These are phyloP conservation scores for Drosophila equinoxialis DNA, from an alignment of 1,140 invertebrate genomes.

Conservation along the genomic window DNA sequence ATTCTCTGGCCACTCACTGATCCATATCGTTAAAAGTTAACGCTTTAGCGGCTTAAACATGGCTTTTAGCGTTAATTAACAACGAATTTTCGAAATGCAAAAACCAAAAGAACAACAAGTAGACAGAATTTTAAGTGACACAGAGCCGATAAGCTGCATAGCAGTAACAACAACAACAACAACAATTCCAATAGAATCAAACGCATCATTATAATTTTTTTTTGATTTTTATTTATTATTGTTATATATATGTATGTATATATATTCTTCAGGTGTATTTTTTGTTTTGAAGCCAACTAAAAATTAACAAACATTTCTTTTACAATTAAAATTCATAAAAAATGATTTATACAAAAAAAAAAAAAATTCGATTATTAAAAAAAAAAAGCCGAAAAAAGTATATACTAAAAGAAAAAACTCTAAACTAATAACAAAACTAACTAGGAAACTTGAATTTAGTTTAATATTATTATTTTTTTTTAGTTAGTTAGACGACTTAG, in stretches of 20 bases:
- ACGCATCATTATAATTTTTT: neutral
- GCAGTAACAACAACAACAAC: constrained; percentile 18
- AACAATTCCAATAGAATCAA: constrained; percentile 16
- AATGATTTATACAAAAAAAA: constrained; percentile 50
- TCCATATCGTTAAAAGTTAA: constrained; percentile 79
- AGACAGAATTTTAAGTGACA: constrained; percentile 72
- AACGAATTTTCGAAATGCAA: constrained; percentile 71
- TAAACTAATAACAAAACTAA: constrained; percentile 13
- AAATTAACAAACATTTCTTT: constrained; percentile 71
- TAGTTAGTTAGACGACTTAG: constrained; percentile 29
- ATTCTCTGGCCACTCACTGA: constrained; percentile 54
- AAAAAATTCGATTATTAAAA: constrained; percentile 31
- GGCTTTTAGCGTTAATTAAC: constrained; percentile 82
- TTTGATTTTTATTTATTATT: neutral
- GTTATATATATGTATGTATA: neutral
- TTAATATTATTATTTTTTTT: neutral
- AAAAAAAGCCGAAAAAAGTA: constrained; percentile 22
- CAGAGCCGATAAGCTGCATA: constrained; percentile 50
- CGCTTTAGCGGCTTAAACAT: constrained; percentile 79
- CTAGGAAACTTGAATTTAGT: constrained; percentile 6
- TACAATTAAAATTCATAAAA: constrained; percentile 56
- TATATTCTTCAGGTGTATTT: constrained; percentile 42
- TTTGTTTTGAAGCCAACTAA: constrained; percentile 70
- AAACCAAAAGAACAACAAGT: constrained; percentile 56
- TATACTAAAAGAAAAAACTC: neutral